These are phyloP conservation scores for Brachionus plicatilis DNA, from an alignment of 1,140 invertebrate species.

Conservation along the genomic window DNA sequence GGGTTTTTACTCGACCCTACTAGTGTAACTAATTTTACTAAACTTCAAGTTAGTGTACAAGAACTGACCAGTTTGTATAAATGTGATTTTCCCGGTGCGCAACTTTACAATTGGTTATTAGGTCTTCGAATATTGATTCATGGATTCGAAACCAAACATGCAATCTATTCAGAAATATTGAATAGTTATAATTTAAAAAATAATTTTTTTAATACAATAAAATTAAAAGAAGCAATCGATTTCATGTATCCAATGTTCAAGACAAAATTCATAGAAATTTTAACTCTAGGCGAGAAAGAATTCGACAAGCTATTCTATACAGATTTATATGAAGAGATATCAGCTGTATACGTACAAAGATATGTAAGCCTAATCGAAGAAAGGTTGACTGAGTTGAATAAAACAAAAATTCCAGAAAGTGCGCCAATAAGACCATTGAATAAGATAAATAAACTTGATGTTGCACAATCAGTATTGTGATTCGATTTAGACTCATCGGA, in stretches of 20 bases:
- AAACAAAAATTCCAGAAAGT: constrained; percentile 32
- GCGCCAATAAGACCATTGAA: constrained; percentile 17
- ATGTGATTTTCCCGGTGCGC: constrained; percentile 31
- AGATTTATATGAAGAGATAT: constrained; percentile 36
- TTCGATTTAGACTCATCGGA: background rate
- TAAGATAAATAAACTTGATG: constrained; percentile 19
- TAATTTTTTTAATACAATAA: constrained; percentile 36
- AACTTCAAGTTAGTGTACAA: background rate
- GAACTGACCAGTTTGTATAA: constrained; percentile 8
- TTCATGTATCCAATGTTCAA: background rate
- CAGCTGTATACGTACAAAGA: background rate
- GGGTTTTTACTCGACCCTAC: constrained; percentile 13
- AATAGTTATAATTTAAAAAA: constrained; percentile 37
- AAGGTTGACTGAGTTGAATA: constrained; percentile 2
- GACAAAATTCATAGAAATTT: background rate
- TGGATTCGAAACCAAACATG: background rate
- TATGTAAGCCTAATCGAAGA: background rate
- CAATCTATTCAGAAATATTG: background rate
- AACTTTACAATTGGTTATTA: constrained; percentile 31
- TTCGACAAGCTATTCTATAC: constrained; percentile 28
- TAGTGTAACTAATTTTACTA: background rate
- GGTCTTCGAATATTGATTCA: background rate
- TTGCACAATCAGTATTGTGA: background rate
- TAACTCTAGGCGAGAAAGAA: constrained; percentile 30
- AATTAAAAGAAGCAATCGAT: background rate